phyloP scores from a whole-genome alignment of 2,797 vertebrate species.

The Simalia tracyae region DNA sequence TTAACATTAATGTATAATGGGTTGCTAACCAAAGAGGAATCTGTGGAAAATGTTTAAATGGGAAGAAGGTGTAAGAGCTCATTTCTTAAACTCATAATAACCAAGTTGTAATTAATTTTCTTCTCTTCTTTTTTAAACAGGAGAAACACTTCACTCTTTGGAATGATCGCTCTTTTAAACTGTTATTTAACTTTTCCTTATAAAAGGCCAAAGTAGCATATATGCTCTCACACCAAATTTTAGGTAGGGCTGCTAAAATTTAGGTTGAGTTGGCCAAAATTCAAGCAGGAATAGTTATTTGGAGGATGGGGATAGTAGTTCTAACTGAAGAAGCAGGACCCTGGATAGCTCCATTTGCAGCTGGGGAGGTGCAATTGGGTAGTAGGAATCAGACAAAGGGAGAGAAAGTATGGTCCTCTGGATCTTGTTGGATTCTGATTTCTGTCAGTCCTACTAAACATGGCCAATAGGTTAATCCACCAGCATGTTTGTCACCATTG shows the following conservation, averaged over 20 bases:
- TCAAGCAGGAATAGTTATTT: background rate
- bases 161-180: background rate
- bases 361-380: background rate
- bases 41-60: constrained; percentile 47
- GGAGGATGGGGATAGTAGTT: background rate
- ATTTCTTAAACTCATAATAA: constrained; percentile 51
- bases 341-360: background rate
- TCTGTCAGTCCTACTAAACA: background rate
- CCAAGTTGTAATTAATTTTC: constrained; percentile 5
- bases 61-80: constrained; percentile 44
- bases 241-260: background rate
- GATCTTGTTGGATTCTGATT: background rate
- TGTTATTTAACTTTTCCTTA: background rate
- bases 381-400: background rate
- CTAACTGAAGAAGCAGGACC: background rate
- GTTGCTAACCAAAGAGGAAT: constrained; percentile 60
- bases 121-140: background rate
- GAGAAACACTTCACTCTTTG: background rate
- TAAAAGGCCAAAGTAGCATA: background rate
- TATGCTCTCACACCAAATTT: background rate
- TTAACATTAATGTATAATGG: constrained; percentile 63
- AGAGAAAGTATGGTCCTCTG: background rate
- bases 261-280: background rate
- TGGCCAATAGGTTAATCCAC: background rate
- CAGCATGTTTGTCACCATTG: background rate